phyloP scores from a whole-genome alignment of 1,140 invertebrate genomes.

The Drosophila bocqueti region DNA sequence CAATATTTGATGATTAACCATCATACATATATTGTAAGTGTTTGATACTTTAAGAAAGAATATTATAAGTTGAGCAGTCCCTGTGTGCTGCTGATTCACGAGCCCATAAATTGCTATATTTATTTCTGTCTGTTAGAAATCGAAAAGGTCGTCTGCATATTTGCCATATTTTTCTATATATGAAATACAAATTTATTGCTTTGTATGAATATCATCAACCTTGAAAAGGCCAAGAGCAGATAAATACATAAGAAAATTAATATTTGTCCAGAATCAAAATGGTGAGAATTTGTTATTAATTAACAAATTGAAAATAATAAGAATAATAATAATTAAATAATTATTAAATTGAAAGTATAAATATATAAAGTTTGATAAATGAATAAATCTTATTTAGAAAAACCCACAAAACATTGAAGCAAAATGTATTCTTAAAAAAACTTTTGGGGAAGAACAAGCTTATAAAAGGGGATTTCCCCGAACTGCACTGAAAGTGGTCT shows the following conservation, averaged over 20 bases:
- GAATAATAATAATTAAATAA: too few species aligned
- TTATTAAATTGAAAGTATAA: not conserved
- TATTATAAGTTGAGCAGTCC: not conserved
- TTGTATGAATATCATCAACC: not conserved
- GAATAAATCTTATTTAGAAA: not conserved
- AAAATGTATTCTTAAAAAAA: too few species aligned
- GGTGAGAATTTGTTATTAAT: not conserved
- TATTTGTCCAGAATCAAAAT: too few species aligned
- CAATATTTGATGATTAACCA: not conserved
- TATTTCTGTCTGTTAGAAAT: conserved; percentile 6
- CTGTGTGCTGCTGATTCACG: not conserved
- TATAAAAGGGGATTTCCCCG: not conserved
- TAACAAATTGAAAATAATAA: not conserved
- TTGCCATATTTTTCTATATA: conserved; percentile 1
- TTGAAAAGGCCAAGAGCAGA: not conserved
- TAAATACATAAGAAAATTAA: not conserved
- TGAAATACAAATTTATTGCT: not conserved
- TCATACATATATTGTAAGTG: not conserved
- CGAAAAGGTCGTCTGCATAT: conserved; percentile 11
- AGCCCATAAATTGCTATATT: conserved; percentile 4
- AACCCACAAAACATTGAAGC: not conserved
- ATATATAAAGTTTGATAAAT: not conserved
- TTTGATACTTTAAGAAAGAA: not conserved
- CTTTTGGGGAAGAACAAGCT: not conserved
- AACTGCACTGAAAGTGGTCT: not conserved